Evolutionary conservation across 1,140 invertebrate genomes (phyloP).

Genomic region (Sarcophaga bullata): DNA sequence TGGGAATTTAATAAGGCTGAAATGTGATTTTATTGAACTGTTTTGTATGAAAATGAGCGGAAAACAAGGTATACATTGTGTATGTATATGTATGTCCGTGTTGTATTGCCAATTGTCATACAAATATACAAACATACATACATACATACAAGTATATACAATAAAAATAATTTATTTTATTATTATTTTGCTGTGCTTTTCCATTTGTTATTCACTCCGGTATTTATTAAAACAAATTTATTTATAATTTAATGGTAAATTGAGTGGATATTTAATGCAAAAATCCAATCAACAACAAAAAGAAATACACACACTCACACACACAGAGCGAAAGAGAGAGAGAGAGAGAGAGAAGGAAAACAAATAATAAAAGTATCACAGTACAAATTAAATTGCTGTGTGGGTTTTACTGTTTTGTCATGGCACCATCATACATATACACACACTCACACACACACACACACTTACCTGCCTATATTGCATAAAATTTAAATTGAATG

Average conservation of each 20-base stretch:
- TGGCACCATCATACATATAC: neutral
- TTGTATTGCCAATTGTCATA: neutral
- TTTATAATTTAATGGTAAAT: conserved; percentile 39
- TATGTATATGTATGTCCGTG: neutral
- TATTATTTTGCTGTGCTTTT: neutral
- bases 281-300: neutral
- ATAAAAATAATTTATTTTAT: conserved; percentile 30
- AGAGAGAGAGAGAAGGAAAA: too few relatives aligned
- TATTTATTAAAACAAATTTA: conserved; percentile 37
- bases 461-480: neutral
- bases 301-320: too few relatives aligned
- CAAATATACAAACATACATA: neutral
- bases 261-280: conserved; percentile 16
- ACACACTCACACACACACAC: neutral
- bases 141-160: neutral
- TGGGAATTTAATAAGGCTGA: conserved; percentile 38
- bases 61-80: neutral
- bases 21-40: conserved; percentile 28
- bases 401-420: conserved; percentile 21
- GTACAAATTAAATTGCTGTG: neutral
- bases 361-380: neutral
- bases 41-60: conserved; percentile 17
- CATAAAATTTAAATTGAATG: too few relatives aligned
- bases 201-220: neutral
- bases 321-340: too few relatives aligned